Evolutionary conservation across 2,888 invertebrate genomes (phyloP).

Genomic region (Eudasyphora cyanicolor): DNA sequence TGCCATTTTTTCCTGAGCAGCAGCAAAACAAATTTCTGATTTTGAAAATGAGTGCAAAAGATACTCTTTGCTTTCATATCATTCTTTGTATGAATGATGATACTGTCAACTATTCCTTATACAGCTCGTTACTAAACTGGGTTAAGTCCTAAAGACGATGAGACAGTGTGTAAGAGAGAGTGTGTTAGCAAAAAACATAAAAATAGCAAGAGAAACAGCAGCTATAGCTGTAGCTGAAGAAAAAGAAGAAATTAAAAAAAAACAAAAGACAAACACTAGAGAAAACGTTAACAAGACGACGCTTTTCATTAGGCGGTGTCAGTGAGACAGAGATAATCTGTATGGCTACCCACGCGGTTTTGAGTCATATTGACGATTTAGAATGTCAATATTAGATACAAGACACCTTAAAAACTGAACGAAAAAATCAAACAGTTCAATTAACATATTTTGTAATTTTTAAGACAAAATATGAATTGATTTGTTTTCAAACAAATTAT

Average conservation of each 20-base stretch:
- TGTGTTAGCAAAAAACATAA: neutral
- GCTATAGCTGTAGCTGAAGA: too few species aligned
- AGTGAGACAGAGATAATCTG: too few species aligned
- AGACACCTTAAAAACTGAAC: too few species aligned
- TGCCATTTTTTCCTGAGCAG: neutral
- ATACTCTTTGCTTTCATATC: neutral
- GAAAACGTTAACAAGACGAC: neutral
- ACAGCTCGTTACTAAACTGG: constrained; percentile 56
- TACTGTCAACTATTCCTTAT: constrained; percentile 36
- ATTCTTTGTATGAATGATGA: constrained; percentile 27
- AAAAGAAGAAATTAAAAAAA: neutral
- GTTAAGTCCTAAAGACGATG: constrained; percentile 48
- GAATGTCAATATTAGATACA: too few species aligned
- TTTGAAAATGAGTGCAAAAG: neutral
- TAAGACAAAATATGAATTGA: too few species aligned
- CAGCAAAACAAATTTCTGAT: neutral
- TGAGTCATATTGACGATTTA: too few species aligned
- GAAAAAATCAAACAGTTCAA: too few species aligned
- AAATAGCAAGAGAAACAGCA: neutral
- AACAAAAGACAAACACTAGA: neutral
- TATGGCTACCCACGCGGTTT: too few species aligned
- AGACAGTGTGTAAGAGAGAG: neutral
- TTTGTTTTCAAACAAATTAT: too few species aligned
- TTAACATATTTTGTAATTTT: too few species aligned
- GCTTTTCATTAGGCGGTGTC: constrained; percentile 8